Percentiles rank a stretch among this genome's conserved stretches.
Conservation (phyloP, 2,888 invertebrate genomes). For the Scaptomyza tumidula region DNA sequence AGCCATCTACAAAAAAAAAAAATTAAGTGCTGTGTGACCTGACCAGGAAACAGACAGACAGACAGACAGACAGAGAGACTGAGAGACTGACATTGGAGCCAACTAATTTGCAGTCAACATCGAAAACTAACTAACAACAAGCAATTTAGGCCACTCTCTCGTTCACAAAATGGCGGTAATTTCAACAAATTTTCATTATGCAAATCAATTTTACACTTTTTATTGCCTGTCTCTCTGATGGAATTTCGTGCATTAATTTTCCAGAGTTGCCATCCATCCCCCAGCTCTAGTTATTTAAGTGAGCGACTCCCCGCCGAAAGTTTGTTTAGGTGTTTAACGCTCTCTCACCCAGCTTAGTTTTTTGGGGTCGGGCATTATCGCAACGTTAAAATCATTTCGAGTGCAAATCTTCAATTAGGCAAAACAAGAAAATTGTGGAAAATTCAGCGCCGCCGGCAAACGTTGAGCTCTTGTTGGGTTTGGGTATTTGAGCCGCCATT, state of each 20-base stretch:
- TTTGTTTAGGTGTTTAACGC: slow-evolving; percentile 45
- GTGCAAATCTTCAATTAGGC: slow-evolving; percentile 75
- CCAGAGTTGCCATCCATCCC: neutral
- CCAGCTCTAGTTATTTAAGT: slow-evolving; percentile 48
- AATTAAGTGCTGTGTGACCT: slow-evolving; percentile 66
- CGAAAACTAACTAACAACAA: slow-evolving; percentile 64
- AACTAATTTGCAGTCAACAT: slow-evolving; percentile 64
- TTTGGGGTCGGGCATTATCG: slow-evolving; percentile 33
- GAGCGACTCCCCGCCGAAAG: slow-evolving; percentile 44
- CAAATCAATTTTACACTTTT: slow-evolving; percentile 77
- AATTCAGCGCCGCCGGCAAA: slow-evolving; percentile 41
- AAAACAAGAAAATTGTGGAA: slow-evolving; percentile 53
- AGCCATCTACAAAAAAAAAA: slow-evolving; percentile 32
- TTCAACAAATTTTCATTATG: slow-evolving; percentile 75
- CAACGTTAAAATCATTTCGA: slow-evolving; percentile 70
- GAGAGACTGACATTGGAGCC: slow-evolving; percentile 11
- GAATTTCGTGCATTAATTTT: slow-evolving; percentile 57
- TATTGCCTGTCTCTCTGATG: slow-evolving; percentile 58
- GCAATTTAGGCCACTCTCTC: slow-evolving; percentile 44
- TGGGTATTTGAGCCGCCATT: slow-evolving; percentile 20
- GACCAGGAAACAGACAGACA: slow-evolving; percentile 20
- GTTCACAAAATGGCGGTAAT: slow-evolving; percentile 45
- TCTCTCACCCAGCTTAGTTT: slow-evolving; percentile 29
- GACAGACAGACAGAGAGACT: slow-evolving; percentile 14
- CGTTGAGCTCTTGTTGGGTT: neutral